phyloP scores from a whole-genome alignment of 2,797 vertebrate species.

The Spondyliosoma cantharus region DNA sequence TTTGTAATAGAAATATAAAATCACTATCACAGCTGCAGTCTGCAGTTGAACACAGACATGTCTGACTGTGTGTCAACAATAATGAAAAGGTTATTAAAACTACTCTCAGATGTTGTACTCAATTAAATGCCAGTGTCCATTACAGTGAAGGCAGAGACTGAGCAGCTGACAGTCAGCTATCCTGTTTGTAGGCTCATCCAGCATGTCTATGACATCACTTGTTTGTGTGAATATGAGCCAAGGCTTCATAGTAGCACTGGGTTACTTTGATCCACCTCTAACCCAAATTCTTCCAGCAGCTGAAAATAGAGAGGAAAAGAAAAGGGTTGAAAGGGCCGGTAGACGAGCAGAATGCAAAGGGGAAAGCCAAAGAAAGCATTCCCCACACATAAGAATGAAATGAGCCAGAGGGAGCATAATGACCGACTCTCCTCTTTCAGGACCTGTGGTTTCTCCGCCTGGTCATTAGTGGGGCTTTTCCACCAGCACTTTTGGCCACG shows the following conservation, averaged over 20 bases:
- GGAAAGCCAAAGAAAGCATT: constrained; percentile 60
- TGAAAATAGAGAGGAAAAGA: constrained; percentile 43
- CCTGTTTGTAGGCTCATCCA: constrained; percentile 2
- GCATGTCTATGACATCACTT: constrained; percentile 43
- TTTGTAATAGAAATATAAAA: too few relatives aligned
- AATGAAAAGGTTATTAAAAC: background rate
- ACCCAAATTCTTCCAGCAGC: constrained; percentile 45
- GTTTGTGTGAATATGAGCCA: constrained; percentile 26
- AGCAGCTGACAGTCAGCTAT: background rate
- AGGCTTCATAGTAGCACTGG: constrained; percentile 6
- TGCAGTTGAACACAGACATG: background rate
- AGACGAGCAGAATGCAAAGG: constrained; percentile 43
- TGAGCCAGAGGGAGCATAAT: constrained; percentile 52
- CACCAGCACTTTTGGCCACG: too few relatives aligned
- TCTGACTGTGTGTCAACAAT: background rate
- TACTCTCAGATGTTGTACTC: background rate
- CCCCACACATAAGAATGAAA: constrained; percentile 52
- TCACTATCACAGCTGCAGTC: too few relatives aligned
- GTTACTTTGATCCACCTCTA: constrained; percentile 52
- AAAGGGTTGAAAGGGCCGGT: constrained; percentile 25
- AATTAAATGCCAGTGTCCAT: background rate
- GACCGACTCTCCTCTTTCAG: constrained; percentile 61
- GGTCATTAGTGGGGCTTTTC: constrained; percentile 28
- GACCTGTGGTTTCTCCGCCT: constrained; percentile 63
- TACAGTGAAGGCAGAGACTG: background rate